Base-by-base conservation (phyloP, 2,113 vertebrate genomes). In the Oncorhynchus gorbuscha region DNA sequence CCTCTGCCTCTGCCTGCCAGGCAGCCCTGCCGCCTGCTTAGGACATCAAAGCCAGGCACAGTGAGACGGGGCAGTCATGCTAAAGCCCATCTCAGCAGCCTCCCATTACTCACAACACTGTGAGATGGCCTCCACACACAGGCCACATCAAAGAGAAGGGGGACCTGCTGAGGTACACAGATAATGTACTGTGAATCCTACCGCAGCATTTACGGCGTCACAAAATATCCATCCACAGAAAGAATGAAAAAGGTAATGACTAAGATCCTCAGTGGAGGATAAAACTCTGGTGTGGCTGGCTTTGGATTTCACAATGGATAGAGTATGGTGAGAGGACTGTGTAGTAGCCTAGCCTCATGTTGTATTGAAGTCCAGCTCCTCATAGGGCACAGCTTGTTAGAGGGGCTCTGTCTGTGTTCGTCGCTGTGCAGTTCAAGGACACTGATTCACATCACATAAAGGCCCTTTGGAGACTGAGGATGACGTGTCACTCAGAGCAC, bases 391-490 rank as follows among this genome's bases (percentile, higher is more conserved):
- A 74, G 88, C 81, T 85, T 67, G 84, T 81, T 90, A 73, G 79
- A 76, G 45, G 51, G 12, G 65, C n/a, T 62, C 30, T 35, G 16
- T 32, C 59, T 24, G 82, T 75, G 83, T 83, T 74, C 81, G 86
- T 76, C 72, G 85, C 83, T 70, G 85, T 87, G 83, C 83, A 81
- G 89, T 91, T 94, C 91, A 93, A 94, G 92, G 93, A 91, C 92
- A 92, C 83, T 86, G 89, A 92, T 89, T 92, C 90, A 91, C 86
- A 90, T 83, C 86, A 87, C 81, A 77, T 58, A 80, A 81, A 78
- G 65, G 84, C 85, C 87, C 83, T 87, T 88, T 79, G 89, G 82
- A 91, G 85, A 16, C 12, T 55, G 51, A 87, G 89, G 90, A 87
- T 85, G 90, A 91, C 75, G 87, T 85, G 92, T 91, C 90, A 88